Evolutionary conservation across 1,140 invertebrate species (phyloP).

Genomic region (Diprion similis): DNA sequence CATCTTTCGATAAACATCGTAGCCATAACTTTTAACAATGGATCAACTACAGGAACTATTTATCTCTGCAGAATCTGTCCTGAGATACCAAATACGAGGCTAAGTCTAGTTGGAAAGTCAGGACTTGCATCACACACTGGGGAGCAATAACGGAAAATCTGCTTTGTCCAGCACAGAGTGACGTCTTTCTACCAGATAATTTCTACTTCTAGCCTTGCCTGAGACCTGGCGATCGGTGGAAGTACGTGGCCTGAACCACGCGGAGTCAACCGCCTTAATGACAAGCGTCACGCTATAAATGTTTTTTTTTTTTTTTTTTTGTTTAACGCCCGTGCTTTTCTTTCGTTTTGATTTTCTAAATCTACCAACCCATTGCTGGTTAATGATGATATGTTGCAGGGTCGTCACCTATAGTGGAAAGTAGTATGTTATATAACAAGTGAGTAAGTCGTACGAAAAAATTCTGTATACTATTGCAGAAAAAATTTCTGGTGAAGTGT

Average conservation of each 20-base stretch:
- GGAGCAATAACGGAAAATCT: neutral
- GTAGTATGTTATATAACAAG: too few species aligned
- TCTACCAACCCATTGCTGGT: too few species aligned
- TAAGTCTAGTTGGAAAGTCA: neutral
- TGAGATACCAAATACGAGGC: neutral
- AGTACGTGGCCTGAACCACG: neutral
- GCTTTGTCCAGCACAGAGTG: neutral
- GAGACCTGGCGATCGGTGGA: neutral
- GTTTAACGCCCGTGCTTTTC: too few species aligned
- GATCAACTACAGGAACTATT: slow-evolving; percentile 5
- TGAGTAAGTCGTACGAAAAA: too few species aligned
- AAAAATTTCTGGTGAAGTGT: too few species aligned
- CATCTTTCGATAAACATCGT: neutral
- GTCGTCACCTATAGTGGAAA: too few species aligned
- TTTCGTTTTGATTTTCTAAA: too few species aligned
- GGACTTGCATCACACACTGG: neutral
- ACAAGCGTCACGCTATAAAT: neutral
- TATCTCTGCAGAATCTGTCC: neutral
- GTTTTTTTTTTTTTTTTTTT: neutral
- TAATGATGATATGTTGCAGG: too few species aligned
- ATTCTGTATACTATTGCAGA: too few species aligned
- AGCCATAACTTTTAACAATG: neutral
- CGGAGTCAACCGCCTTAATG: slow-evolving; percentile 1
- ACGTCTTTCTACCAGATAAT: neutral
- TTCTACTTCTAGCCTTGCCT: too few species aligned